Evolutionary conservation across 2,113 vertebrate genomes (phyloP).

Genomic region (Serilophus lunatus): DNA sequence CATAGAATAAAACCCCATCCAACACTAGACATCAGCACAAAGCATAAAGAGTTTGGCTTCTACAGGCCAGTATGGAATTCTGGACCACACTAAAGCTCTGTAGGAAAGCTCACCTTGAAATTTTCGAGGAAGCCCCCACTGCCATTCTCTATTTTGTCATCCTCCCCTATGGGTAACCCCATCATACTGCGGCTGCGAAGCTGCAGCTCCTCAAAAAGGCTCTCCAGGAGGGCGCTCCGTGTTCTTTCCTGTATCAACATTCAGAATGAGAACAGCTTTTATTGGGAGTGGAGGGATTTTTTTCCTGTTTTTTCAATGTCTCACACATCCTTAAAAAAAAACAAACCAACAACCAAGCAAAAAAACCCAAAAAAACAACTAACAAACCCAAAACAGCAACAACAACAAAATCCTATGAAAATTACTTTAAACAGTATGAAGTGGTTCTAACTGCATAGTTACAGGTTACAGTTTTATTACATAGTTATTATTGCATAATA

Average conservation of each 20-base stretch:
- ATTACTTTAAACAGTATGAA: not conserved
- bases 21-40: not conserved
- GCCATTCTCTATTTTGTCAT: constrained; percentile 73
- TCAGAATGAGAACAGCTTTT: not conserved
- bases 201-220: constrained; percentile 81
- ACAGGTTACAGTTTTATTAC: not conserved
- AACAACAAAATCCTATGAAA: not conserved
- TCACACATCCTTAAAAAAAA: not conserved
- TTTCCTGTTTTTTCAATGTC: not conserved
- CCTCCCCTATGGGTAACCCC: constrained; percentile 67
- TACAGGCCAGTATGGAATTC: not conserved
- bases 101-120: constrained; percentile 81
- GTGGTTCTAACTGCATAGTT: not conserved
- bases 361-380: not conserved
- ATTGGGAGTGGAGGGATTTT: fast-evolving
- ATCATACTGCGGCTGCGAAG: constrained; percentile 84
- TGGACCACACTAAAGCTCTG: not conserved
- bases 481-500: not conserved
- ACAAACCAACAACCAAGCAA: fast-evolving
- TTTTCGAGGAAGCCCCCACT: constrained; percentile 90
- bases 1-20: not conserved
- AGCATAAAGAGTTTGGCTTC: not conserved
- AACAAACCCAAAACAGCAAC: not conserved
- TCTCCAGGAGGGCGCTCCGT: constrained; percentile 84
- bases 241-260: constrained; percentile 79